Percentiles rank a stretch among this genome's conserved stretches.
Conservation (phyloP, 2,797 vertebrate species). For the Sciurus carolinensis region DNA sequence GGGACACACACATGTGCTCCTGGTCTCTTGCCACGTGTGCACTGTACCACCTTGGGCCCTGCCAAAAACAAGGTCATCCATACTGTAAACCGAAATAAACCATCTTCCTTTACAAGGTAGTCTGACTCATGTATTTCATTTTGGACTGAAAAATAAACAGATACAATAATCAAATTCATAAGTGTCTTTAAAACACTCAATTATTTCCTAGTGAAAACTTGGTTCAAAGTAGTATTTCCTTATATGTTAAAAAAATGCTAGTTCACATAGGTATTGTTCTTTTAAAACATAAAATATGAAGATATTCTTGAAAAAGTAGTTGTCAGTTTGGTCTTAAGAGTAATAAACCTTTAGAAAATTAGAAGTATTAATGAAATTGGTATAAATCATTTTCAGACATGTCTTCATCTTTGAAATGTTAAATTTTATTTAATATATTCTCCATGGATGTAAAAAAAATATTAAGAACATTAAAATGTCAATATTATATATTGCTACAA, state of each 20-base stretch:
- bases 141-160: not conserved
- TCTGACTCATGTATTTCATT: not conserved
- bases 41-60: not conserved
- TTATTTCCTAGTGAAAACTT: not conserved
- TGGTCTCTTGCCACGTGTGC: too few species aligned
- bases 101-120: not conserved
- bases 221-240: not conserved
- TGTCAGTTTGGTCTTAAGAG: conserved; percentile 1
- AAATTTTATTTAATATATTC: conserved; percentile 69
- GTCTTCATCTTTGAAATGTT: not conserved
- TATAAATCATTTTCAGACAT: conserved; percentile 44
- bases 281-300: conserved; percentile 4
- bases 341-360: not conserved
- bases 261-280: not conserved
- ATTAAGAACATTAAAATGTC: conserved; percentile 14
- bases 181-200: not conserved
- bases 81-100: not conserved
- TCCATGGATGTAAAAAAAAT: not conserved
- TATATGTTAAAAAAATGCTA: not conserved
- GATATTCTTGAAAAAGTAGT: not conserved
- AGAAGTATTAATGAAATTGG: not conserved
- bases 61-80: not conserved
- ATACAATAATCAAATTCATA: not conserved
- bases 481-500: conserved; percentile 1
- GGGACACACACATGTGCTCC: rapidly evolving